Evolutionary conservation across 2,113 vertebrate species (phyloP).

Genomic region (Melanerpes formicivorus): DNA sequence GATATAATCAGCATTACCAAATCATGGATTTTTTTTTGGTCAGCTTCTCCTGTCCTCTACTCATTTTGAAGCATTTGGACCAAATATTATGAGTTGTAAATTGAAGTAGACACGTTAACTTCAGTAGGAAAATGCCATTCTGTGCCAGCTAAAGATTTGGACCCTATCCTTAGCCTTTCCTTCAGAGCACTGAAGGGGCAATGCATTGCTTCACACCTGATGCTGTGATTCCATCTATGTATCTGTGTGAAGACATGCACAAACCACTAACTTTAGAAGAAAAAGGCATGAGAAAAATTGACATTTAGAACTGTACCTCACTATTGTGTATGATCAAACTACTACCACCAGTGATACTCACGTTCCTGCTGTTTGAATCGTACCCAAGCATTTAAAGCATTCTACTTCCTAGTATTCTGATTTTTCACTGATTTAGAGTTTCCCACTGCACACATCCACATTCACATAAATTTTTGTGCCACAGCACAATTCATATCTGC

Average conservation of each 20-base stretch:
- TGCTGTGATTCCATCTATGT: background rate
- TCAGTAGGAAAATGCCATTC: background rate
- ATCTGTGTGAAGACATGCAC: background rate
- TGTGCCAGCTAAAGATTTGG: background rate
- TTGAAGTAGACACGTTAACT: background rate
- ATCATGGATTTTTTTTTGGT: background rate
- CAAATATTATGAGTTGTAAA: background rate
- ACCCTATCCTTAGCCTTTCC: background rate
- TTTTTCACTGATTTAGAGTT: background rate
- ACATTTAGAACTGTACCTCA: background rate
- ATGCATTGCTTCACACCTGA: background rate
- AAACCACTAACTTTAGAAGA: background rate
- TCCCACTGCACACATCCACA: background rate
- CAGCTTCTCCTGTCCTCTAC: background rate
- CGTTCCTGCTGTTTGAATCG: background rate
- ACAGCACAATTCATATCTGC: background rate
- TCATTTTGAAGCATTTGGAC: background rate
- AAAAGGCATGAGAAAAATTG: background rate
- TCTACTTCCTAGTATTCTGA: slow-evolving; percentile 1
- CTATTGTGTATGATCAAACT: background rate
- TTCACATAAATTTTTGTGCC: background rate
- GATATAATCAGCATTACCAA: background rate
- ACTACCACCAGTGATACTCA: background rate
- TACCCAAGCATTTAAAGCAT: background rate
- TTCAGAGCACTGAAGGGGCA: background rate